Base-by-base conservation (phyloP, 2,888 invertebrate species). In the Tinea trinotella region DNA sequence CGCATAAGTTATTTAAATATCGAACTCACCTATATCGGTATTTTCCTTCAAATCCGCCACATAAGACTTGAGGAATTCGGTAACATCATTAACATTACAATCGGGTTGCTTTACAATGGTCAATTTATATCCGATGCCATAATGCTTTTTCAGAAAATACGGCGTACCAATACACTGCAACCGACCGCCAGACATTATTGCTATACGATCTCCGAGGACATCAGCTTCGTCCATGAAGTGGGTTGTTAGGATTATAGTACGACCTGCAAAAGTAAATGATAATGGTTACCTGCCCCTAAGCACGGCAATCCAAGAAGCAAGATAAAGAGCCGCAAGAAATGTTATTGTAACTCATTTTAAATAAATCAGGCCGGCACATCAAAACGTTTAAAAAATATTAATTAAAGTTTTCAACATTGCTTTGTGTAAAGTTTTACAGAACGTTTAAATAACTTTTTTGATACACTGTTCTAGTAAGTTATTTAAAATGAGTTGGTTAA, bases 161-260 rank as follows among this genome's bases (percentile, higher is more conserved):
- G 94, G 92, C 0, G 93, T 91, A 4, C 96, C 96, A 55, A 91
- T 89, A 63, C 95, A 95, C 64, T 93, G 92, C 15, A 96, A 77
- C 49, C 90, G 87, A 0, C 96, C 96, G 15, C 91, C 91, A 0
- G 94, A 90, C 93, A 96, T 93, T 50, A 96, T 95, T 6, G 94
- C 95, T 62, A 96, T 94, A 6, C 95, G 88, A 76, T 96, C 96
- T 1, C 95, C 96, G 1, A 96, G 77, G 2, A 94, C 84, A 73
- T 96, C 96, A 0, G 96, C 96, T 74, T 96, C 96, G 65, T 96
- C 96, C 95, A 96, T 96, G 70, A 94, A 95, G 74, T 96, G 94
- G 0, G 94, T 94, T 0, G 95, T 93, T 50, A 96, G 79, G 24
- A 96, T 82, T 66, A 96, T 89, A 0, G 95, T 93, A 7, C 95